Percentiles rank a stretch among this genome's conserved stretches.
Evolutionary conservation across 1,140 invertebrate genomes (phyloP).

Genomic region (Popillia japonica): DNA sequence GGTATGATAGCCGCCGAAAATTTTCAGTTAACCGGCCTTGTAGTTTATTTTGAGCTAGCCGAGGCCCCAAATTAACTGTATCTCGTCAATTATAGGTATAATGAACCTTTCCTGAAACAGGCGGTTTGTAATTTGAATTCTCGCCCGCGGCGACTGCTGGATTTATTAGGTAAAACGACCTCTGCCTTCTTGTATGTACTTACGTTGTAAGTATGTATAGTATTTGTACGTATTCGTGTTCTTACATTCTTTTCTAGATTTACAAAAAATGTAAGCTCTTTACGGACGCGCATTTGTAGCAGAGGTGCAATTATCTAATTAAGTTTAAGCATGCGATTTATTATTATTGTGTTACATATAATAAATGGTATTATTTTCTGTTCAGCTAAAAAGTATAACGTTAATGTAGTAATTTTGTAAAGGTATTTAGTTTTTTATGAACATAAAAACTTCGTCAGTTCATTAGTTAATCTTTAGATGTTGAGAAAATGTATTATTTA

Average conservation of each 20-base stretch:
- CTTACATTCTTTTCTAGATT: not conserved
- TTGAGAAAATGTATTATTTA: too few relatives aligned
- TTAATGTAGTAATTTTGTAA: too few relatives aligned
- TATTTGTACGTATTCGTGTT: not conserved
- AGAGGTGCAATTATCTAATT: not conserved
- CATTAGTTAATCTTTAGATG: too few relatives aligned
- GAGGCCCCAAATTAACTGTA: conserved; percentile 31
- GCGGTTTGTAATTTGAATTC: conserved; percentile 26
- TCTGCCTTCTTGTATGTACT: not conserved
- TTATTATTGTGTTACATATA: not conserved
- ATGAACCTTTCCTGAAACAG: conserved; percentile 21
- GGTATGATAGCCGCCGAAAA: conserved; percentile 19
- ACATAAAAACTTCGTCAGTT: too few relatives aligned
- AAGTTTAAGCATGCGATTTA: conserved; percentile 1
- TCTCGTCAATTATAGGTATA: conserved; percentile 31
- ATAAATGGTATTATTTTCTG: too few relatives aligned
- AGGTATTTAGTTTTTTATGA: too few relatives aligned
- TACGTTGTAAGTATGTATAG: not conserved
- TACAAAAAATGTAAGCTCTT: not conserved
- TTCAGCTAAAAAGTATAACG: too few relatives aligned
- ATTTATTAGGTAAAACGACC: conserved; percentile 23
- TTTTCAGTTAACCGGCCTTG: conserved; percentile 29
- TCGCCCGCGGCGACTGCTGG: conserved; percentile 4
- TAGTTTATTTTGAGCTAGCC: conserved; percentile 25
- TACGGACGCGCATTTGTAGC: not conserved